Evolutionary conservation across 2,797 vertebrate species (phyloP), one percentile per base, ranked within the genome.

Genomic region (Enteromius anoplus): DNA sequence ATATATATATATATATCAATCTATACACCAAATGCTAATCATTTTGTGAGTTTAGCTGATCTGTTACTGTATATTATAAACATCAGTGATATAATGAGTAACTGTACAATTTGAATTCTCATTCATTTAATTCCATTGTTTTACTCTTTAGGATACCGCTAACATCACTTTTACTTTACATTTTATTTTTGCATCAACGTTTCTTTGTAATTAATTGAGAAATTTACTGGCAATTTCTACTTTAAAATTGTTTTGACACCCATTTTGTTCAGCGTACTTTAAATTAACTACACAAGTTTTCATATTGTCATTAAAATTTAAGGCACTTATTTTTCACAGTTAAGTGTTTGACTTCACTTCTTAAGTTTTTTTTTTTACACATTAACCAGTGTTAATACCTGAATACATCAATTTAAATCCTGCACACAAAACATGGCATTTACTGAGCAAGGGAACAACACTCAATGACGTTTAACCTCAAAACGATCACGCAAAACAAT

Each of bases 241-340:
- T 26, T 64, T 64, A 32, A 64, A 64, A 34, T 2, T 8, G 5
- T 64, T 64, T 64, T 64, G 29, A 32, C 26, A 64, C 29, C 29
- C 7, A 5, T 64, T 64, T 64, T 58, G 23, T 23, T 23, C 10
- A 58, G 55, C n/a, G n/a, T 40, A 58, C 65, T 42, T 70, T 32
- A 8, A 17, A 32, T 60, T n/a, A 45, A 42, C 23, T 34, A 29
- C 68, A 72, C 53, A 55, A 65, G 15, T 42, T 14, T 45, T 60
- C 1, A 69, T 66, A 45, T n/a, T 55, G 34, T 55, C 45, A 58
- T 19, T 76, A 40, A 37, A 69, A 64, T 75, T 49, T 69, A 83
- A 83, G 72, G 72, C 81, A 77, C 51, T 68, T 75, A 45, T 47
- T 73, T 14, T 53, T 75, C 32, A 75, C 60, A 68, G 34, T 42